These are phyloP conservation scores for Macroglossus sobrinus DNA, from an alignment of 2,113 vertebrate species.

Conservation along the genomic window DNA sequence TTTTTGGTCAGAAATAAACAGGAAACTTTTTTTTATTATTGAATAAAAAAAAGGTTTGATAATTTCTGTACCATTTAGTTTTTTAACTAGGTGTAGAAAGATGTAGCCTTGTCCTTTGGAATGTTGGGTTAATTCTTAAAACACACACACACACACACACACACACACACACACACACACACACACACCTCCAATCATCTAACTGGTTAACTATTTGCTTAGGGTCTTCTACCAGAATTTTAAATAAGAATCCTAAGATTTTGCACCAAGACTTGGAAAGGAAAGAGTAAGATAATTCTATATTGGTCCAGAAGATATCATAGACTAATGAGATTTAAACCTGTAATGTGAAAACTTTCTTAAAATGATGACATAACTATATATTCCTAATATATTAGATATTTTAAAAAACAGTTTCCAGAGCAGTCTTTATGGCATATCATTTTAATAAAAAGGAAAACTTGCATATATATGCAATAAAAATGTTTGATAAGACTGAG, in stretches of 20 bases:
- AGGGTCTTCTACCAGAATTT: not conserved
- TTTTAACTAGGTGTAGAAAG: not conserved
- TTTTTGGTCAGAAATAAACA: not conserved
- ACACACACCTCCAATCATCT: not conserved
- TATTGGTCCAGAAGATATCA: not conserved
- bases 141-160: not conserved
- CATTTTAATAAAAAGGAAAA: conserved; percentile 20
- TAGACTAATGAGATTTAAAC: not conserved
- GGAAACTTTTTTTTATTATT: not conserved
- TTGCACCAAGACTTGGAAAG: not conserved
- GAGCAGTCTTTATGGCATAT: not conserved
- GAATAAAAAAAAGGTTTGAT: not conserved
- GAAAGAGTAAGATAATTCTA: not conserved
- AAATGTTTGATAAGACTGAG: not conserved
- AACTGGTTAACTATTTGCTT: not conserved
- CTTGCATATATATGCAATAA: not conserved
- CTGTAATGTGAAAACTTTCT: not conserved
- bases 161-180: not conserved
- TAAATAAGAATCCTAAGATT: not conserved
- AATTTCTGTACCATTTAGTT: not conserved
- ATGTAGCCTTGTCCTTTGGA: not conserved
- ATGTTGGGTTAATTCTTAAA: conserved; percentile 3
- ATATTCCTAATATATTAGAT: not conserved
- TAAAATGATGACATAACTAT: not conserved
- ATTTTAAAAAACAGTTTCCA: not conserved